Evolutionary conservation across 2,888 invertebrate species (phyloP), one percentile per base, ranked within the genome.

Genomic region (Hydrotaea cyrtoneurina): DNA sequence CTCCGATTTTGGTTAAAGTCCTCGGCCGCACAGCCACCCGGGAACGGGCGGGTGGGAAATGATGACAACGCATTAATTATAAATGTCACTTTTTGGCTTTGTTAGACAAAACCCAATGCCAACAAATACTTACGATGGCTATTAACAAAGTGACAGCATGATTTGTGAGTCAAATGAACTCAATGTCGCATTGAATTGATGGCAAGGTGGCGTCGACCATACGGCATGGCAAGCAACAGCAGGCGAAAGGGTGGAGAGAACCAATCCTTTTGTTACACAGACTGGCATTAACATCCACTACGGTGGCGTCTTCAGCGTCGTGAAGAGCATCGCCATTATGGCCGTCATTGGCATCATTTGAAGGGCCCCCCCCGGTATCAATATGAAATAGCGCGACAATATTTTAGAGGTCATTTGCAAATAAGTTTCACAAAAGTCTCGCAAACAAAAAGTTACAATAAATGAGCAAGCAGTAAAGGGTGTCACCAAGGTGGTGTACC

Each of bases 1-100:
- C n/a, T n/a, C 50, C 50, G 8, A 2, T 50, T 50, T n/a, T 10
- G 43, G n/a, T 13, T 13, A n/a, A n/a, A 50, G 50, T 13, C 50
- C 8, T 50, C n/a, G n/a, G 39, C 50, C 15, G 43, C n/a, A 50
- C n/a, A 50, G 50, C 50, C n/a, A n/a, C n/a, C n/a, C n/a, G 10
- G 43, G 43, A 17, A 53, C 23, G 50, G 26, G 26, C n/a, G n/a
- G n/a, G n/a, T n/a, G 50, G 26, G 53, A 72, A 72, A 71, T 53
- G 72, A 72, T 72, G 72, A 72, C 72, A 72, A 72, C 72, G 72
- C 72, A 72, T 72, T 72, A 72, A 72, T 72, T 72, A 72, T 72
- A 72, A 72, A 72, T 72, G 72, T 72, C 72, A 72, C 72, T 72
- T 72, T 72, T 72, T 72, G 72, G 72, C 72, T 72, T 72, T 72